Base-by-base conservation (phyloP, 2,888 invertebrate species). In the Heteromurus nitidus region DNA sequence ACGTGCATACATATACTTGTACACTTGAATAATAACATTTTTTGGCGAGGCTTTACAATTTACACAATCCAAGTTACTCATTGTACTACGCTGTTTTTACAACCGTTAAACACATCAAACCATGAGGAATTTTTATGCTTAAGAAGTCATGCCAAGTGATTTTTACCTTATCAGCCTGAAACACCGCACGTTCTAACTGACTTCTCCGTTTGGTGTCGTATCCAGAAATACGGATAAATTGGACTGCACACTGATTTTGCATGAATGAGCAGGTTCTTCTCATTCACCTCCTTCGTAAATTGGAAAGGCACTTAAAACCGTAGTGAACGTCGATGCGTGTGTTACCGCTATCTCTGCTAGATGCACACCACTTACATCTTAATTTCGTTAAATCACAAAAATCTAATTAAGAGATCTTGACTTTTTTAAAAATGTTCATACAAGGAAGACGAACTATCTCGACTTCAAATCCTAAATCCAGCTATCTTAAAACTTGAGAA, bases 141-240 rank as follows among this genome's bases (percentile, higher is more conserved):
- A 20, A 64, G n/a, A n/a, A n/a, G 22, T 64, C 64, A 64, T 36
- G 36, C 31, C 62, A 62, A 30, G 1, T 62, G n/a, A 44, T 47
- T n/a, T n/a, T 73, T 73, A 73, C 73, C 73, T 73, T 73, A 3
- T 30, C 50, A 62, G 47, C 73, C 31, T 65, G 16, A 24, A 74
- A 55, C 62, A 64, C 64, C 73, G 64, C 74, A 55, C 74, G 74
- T 74, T 74, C 65, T 74, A 53, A 31, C 55, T 65, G 65, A 42
- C 74, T 65, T 55, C 28, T 36, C 42, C 30, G 28, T 47, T 47
- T 2, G 1, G 28, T 28, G 31, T 55, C 18, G 65, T 55, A 74
- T 74, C 74, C 74, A 74, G 74, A 65, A 24, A 42, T 65, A 26
- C 47, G 42, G 42, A 55, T 26, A 3, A 3, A 22, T 42, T 72